phyloP scores from a whole-genome alignment of 1,140 invertebrate genomes.

The Brachionus calyciflorus region DNA sequence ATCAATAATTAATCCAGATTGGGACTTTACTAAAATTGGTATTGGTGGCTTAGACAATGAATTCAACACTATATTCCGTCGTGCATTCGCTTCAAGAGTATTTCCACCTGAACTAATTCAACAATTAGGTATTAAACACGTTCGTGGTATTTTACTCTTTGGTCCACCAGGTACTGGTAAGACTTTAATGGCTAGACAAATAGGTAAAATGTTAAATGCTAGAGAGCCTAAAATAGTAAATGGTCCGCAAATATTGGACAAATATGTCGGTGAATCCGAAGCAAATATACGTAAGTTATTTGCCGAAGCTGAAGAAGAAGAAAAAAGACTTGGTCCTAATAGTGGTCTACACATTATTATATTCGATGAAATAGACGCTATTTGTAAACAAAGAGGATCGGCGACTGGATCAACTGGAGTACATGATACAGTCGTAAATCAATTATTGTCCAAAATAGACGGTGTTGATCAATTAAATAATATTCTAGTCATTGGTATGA shows the following conservation, averaged over 20 bases:
- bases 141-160: slow-evolving; percentile 86
- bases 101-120: slow-evolving; percentile 97
- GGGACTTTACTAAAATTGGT: slow-evolving; percentile 98
- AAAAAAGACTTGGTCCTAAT: slow-evolving; percentile 74
- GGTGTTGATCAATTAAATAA: slow-evolving; percentile 98
- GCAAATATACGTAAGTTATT: slow-evolving; percentile 93
- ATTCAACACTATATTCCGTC: slow-evolving; percentile 93
- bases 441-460: slow-evolving; percentile 96
- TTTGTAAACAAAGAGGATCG: slow-evolving; percentile 95
- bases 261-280: slow-evolving; percentile 99
- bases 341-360: slow-evolving; percentile 99
- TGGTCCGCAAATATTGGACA: slow-evolving; percentile 98
- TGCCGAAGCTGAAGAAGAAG: slow-evolving; percentile 97
- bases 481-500: slow-evolving; percentile 92
- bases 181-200: slow-evolving; percentile 97
- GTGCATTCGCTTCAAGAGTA: slow-evolving; percentile 96
- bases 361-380: slow-evolving; percentile 99
- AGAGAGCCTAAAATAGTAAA: slow-evolving; percentile 99
- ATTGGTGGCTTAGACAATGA: slow-evolving; percentile 96
- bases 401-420: slow-evolving; percentile 73
- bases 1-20: slow-evolving; percentile 95
- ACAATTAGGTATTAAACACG: slow-evolving; percentile 92
- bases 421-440: slow-evolving; percentile 97
- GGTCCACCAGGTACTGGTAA: slow-evolving; percentile 98
- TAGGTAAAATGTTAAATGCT: slow-evolving; percentile 97